A percentile compares a stretch with the other conserved stretches of the same genome.
phyloP scores from a whole-genome alignment of 2,113 vertebrate genomes.

The Motacilla alba region DNA sequence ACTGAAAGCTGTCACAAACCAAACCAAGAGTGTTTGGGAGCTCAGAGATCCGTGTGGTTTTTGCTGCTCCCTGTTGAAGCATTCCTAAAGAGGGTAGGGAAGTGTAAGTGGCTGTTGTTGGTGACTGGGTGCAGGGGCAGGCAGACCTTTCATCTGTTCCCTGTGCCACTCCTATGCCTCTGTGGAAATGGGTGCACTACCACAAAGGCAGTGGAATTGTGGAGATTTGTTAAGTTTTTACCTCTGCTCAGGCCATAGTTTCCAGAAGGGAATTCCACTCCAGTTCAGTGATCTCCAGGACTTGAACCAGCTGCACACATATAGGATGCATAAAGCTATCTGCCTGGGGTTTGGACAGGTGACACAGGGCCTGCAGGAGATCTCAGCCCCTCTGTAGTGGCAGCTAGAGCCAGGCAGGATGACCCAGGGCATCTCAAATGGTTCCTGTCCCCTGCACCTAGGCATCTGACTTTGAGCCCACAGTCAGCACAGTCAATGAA shows the following conservation, averaged over 20 bases:
- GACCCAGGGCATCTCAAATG: background rate
- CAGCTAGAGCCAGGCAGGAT: background rate
- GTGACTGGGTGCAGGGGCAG: background rate
- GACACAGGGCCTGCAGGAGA: background rate
- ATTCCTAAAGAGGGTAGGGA: background rate
- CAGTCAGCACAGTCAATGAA: background rate
- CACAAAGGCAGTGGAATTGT: background rate
- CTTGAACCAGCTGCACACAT: background rate
- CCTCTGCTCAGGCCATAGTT: background rate
- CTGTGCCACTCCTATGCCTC: background rate
- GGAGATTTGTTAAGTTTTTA: background rate
- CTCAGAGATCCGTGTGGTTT: background rate
- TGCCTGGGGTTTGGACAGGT: background rate
- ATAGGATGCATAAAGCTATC: accelerated
- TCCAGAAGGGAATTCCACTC: background rate
- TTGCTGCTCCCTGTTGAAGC: background rate
- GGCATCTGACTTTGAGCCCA: background rate
- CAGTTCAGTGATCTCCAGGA: background rate
- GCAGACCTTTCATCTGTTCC: background rate
- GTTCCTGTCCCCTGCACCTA: background rate
- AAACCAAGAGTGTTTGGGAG: background rate
- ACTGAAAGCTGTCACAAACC: background rate
- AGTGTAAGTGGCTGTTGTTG: background rate
- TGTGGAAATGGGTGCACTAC: background rate
- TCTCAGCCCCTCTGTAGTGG: background rate